Conservation (phyloP, 2,797 vertebrate species). For the Sebastes trivittatus region DNA sequence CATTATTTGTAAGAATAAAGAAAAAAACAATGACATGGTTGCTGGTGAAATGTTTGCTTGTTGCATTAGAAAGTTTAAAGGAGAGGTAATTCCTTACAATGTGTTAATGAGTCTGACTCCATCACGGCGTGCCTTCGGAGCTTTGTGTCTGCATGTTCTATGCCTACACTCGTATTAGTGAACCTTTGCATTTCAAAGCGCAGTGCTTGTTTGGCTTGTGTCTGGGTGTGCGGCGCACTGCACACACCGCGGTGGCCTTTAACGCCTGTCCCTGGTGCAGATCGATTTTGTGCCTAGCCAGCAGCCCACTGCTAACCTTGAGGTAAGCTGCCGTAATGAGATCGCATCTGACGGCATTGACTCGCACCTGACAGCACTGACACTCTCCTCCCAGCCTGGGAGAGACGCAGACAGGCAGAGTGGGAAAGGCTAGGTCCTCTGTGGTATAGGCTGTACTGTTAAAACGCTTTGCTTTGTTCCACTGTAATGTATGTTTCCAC, state of each 20-base stretch:
- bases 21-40: not conserved
- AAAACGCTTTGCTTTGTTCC: slow-evolving; percentile 4
- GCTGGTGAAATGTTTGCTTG: not conserved
- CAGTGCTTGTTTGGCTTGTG: slow-evolving; percentile 53
- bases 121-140: not conserved
- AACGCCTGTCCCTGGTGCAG: slow-evolving; percentile 67
- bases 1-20: slow-evolving; percentile 8
- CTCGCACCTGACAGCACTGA: slow-evolving; percentile 78
- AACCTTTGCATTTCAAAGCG: slow-evolving; percentile 63
- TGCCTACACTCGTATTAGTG: slow-evolving; percentile 17
- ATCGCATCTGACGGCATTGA: slow-evolving; percentile 80
- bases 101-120: not conserved
- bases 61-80: not conserved
- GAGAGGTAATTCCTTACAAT: not conserved
- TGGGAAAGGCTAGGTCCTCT: slow-evolving; percentile 46
- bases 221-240: slow-evolving; percentile 26
- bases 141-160: slow-evolving; percentile 10
- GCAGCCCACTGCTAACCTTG: slow-evolving; percentile 78
- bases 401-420: slow-evolving; percentile 37
- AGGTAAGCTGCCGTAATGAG: slow-evolving; percentile 82
- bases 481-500: not conserved
- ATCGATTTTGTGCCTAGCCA: slow-evolving; percentile 78
- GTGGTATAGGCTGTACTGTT: slow-evolving; percentile 9
- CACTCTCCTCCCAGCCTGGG: slow-evolving; percentile 47
- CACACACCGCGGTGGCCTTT: slow-evolving; percentile 67